Conservation (phyloP, 23 tunicate genomes). For the Corella eumyota region DNA sequence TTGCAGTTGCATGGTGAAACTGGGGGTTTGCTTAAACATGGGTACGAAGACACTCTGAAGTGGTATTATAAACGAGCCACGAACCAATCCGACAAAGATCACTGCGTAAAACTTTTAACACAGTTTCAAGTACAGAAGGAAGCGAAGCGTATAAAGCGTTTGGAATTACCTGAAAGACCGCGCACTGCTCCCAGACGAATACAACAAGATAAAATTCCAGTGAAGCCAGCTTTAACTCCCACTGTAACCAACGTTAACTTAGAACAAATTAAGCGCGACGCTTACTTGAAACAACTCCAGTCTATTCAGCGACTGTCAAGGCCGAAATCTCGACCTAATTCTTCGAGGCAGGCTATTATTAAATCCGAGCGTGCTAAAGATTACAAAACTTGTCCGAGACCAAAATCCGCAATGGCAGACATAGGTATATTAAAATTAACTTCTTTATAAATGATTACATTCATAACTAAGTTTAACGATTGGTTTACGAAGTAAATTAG, state of each 20-base stretch:
- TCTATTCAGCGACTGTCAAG: constrained; percentile 55
- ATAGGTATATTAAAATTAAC: constrained; percentile 31
- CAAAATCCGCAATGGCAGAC: constrained; percentile 91
- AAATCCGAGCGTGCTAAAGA: constrained; percentile 1
- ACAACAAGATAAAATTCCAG: neutral
- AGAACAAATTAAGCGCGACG: constrained; percentile 7
- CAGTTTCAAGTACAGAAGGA: constrained; percentile 21
- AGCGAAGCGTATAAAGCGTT: no score
- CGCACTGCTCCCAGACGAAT: neutral
- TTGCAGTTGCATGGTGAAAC: constrained; percentile 54
- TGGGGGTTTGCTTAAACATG: constrained; percentile 70
- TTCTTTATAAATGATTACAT: no score
- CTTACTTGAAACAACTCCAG: constrained; percentile 41
- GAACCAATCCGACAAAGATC: constrained; percentile 60
- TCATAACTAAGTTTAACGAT: no score
- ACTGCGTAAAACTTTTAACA: constrained; percentile 55
- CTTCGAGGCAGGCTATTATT: neutral
- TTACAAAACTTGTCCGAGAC: constrained; percentile 26
- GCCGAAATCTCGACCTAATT: constrained; percentile 43
- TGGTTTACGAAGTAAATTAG: no score
- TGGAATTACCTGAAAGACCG: no score
- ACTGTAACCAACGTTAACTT: no score
- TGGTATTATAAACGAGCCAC: constrained; percentile 68
- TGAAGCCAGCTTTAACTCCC: neutral
- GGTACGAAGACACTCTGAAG: constrained; percentile 52